Base-by-base conservation (phyloP, 2,113 vertebrate genomes). In the Perca schrenkii region DNA sequence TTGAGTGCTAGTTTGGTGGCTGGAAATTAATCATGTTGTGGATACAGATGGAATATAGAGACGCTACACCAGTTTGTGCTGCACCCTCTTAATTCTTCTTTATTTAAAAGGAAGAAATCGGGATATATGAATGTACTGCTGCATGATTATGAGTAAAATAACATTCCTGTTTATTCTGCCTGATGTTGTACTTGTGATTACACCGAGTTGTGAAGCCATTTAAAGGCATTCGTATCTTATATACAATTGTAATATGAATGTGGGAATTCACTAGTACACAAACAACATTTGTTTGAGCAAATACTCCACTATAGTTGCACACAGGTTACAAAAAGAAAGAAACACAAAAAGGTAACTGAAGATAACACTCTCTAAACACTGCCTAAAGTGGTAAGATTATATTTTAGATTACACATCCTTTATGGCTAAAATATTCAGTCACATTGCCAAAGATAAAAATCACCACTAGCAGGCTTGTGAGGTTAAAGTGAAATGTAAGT, bases 21-120 rank as follows among this genome's bases (percentile, higher is more conserved):
- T 80, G 69, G 36, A 77, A 89, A 85, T 85, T 70, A 87, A 86
- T 86, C 86, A 64, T 15, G 67, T 31, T 47, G 47, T 50, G 68
- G 80, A 72, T 74, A 62, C 58, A 86, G 66, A 84, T 53, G 36
- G 47, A 84, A 83, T 43, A 85, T 53, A 50, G 58, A 87, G 83
- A 87, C 82, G 79, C 36, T 66, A 70, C 85, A 79, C 40, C 54
- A 28, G 28, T 76, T 79, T 79, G 47, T 50, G 71, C 57, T 31
- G 31, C 36, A 11, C 1, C 1, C 47, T 8, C 13, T 74, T 52
- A 34, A 62, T 52, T 52, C 15, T 34, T 52, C 25, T 53, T 19
- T 0, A 8, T 63, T 56, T 2, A 63, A 75, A 67, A 43, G 40
- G 47, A 17, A 47, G 4, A 57, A 36, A 72, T 61, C 7, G 34